Percentiles rank a stretch among this genome's conserved stretches.
phyloP scores from a whole-genome alignment of 2,797 vertebrate genomes.

The Ammospiza maritima region DNA sequence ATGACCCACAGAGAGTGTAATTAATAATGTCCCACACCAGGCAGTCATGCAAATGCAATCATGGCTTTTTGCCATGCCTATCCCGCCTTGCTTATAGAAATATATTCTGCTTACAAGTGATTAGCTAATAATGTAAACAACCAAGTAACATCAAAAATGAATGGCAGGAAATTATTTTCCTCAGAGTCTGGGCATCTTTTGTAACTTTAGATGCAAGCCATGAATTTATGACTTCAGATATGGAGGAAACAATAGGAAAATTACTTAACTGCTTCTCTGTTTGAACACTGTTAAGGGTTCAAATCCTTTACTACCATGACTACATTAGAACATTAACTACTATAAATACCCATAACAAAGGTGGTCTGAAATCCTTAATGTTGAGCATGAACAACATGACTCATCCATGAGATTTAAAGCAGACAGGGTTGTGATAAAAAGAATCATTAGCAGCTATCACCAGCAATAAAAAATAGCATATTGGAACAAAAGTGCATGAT shows the following conservation, averaged over 20 bases:
- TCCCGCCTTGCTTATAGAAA: neutral
- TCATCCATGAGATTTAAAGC: neutral
- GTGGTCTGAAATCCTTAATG: neutral
- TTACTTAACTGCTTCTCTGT: neutral
- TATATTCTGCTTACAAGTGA: neutral
- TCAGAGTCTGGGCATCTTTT: neutral
- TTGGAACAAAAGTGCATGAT: neutral
- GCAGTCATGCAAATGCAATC: neutral
- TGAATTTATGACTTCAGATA: neutral
- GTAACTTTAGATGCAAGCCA: neutral
- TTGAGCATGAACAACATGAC: neutral
- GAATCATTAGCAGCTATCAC: neutral
- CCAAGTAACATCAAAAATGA: neutral
- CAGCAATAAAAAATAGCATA: neutral
- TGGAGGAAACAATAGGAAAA: neutral
- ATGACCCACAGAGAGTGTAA: rapidly evolving
- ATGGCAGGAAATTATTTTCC: neutral
- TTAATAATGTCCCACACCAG: neutral
- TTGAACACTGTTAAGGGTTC: neutral
- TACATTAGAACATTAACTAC: neutral
- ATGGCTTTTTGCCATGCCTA: neutral
- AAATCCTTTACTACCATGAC: neutral
- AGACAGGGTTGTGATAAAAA: neutral
- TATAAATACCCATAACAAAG: neutral
- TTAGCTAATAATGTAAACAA: neutral